These are phyloP conservation scores for Leptinotarsa juncta DNA, from an alignment of 2,888 invertebrate species.

Conservation along the genomic window DNA sequence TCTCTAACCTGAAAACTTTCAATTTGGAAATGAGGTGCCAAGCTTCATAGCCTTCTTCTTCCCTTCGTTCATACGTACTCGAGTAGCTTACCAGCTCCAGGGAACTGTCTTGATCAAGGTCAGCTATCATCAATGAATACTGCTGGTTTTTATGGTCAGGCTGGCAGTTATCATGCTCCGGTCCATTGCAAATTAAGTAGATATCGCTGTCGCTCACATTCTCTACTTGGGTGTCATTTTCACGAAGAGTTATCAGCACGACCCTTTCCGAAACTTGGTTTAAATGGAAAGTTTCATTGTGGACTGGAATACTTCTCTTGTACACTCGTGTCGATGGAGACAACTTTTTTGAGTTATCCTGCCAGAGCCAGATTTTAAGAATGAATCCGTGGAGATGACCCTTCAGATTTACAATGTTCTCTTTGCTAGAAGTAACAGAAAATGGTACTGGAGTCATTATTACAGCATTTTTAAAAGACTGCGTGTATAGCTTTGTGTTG, in stretches of 20 bases:
- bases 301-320: conserved; percentile 45
- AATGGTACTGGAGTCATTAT: conserved; percentile 80
- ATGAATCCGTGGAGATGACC: conserved; percentile 79
- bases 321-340: conserved; percentile 44
- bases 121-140: conserved; percentile 78
- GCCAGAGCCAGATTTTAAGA: conserved; percentile 87
- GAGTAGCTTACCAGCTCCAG: conserved; percentile 83
- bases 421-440: conserved; percentile 68
- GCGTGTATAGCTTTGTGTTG: conserved; percentile 64
- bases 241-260: conserved; percentile 82
- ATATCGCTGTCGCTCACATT: conserved; percentile 85
- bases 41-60: conserved; percentile 67
- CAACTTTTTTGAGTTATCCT: conserved; percentile 56
- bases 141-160: conserved; percentile 80
- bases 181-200: conserved; percentile 75
- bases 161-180: conserved; percentile 70
- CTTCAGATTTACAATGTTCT: conserved; percentile 61
- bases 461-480: conserved; percentile 76
- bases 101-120: conserved; percentile 80
- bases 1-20: conserved; percentile 77
- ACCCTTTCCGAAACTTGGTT: conserved; percentile 71
- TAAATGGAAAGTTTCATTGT: conserved; percentile 52
- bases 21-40: conserved; percentile 78
- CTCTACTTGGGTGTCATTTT: conserved; percentile 77
- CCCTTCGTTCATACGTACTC: conserved; percentile 71